These are phyloP conservation scores for Nasonia oneida DNA, from an alignment of 2,888 invertebrate genomes.

Conservation along the genomic window DNA sequence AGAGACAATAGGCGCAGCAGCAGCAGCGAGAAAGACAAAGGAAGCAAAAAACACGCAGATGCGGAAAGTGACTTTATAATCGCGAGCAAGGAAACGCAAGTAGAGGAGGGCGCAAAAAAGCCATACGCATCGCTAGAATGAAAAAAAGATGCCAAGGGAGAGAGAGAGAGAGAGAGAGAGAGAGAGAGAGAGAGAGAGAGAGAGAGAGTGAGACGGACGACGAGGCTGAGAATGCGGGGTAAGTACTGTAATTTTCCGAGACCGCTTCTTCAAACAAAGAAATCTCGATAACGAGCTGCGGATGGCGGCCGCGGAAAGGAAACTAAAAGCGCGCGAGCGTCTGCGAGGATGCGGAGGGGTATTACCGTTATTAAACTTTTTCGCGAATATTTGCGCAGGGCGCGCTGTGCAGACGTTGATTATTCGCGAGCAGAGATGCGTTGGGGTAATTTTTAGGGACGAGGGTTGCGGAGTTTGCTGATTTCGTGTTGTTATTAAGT, in stretches of 20 bases:
- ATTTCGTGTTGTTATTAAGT: too few species aligned
- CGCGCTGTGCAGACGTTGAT: not conserved
- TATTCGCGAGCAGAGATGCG: not conserved
- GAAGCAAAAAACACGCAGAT: conserved; percentile 13
- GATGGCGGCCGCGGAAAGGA: not conserved
- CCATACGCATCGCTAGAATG: not conserved
- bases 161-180: too few species aligned
- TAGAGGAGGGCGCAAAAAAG: conserved; percentile 3
- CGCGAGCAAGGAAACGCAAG: conserved; percentile 10
- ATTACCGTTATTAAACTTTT: conserved; percentile 58
- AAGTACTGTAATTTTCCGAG: conserved; percentile 55
- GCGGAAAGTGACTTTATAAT: conserved; percentile 38
- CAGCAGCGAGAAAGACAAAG: not conserved
- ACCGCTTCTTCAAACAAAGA: conserved; percentile 50
- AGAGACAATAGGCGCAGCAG: conserved; percentile 35
- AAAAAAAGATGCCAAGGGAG: not conserved
- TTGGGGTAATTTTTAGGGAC: too few species aligned
- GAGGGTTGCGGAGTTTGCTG: too few species aligned
- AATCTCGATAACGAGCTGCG: conserved; percentile 53
- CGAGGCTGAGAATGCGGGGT: conserved; percentile 27
- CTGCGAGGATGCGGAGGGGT: not conserved
- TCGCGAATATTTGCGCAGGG: conserved; percentile 9
- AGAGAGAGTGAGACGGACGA: conserved; percentile 22
- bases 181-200: too few species aligned
- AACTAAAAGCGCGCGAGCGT: not conserved